Evolutionary conservation across 1,140 invertebrate genomes (phyloP).

Genomic region (Drosophila bocqueti): DNA sequence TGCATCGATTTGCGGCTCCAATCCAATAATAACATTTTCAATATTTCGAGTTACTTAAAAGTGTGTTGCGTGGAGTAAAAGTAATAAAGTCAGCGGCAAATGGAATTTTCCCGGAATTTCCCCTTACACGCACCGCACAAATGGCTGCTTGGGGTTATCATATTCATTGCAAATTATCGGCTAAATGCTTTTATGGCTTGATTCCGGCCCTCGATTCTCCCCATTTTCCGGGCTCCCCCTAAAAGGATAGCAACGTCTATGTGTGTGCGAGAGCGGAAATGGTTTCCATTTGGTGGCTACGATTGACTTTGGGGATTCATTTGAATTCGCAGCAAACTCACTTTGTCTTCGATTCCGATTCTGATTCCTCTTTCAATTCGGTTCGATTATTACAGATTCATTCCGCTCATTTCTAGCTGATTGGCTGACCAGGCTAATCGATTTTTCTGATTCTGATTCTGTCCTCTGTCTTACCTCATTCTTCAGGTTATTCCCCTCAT

Average conservation of each 20-base stretch:
- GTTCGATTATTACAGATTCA: conserved; percentile 52
- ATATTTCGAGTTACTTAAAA: conserved; percentile 62
- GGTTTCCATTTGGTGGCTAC: conserved; percentile 40
- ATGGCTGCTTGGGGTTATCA: conserved; percentile 52
- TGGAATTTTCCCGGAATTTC: conserved; percentile 27
- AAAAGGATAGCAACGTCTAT: conserved; percentile 22
- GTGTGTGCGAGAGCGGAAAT: conserved; percentile 16
- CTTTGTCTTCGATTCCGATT: conserved; percentile 9
- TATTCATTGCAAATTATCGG: conserved; percentile 76
- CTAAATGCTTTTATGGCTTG: conserved; percentile 69
- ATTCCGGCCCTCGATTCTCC: conserved; percentile 16
- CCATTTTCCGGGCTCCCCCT: not conserved
- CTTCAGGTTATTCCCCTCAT: conserved; percentile 26
- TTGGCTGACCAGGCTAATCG: conserved; percentile 42
- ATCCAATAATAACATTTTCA: conserved; percentile 51
- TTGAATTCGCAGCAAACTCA: conserved; percentile 39
- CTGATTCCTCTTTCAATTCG: conserved; percentile 33
- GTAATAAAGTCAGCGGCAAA: conserved; percentile 21
- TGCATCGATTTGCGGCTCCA: conserved; percentile 41
- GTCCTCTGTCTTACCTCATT: not conserved
- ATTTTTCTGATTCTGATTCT: conserved; percentile 17
- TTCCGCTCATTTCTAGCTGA: conserved; percentile 47
- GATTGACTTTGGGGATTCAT: conserved; percentile 25
- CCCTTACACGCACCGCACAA: conserved; percentile 11
- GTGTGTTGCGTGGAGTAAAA: conserved; percentile 32